phyloP scores from a whole-genome alignment of 2,797 vertebrate species.

The Phoebastria nigripes region DNA sequence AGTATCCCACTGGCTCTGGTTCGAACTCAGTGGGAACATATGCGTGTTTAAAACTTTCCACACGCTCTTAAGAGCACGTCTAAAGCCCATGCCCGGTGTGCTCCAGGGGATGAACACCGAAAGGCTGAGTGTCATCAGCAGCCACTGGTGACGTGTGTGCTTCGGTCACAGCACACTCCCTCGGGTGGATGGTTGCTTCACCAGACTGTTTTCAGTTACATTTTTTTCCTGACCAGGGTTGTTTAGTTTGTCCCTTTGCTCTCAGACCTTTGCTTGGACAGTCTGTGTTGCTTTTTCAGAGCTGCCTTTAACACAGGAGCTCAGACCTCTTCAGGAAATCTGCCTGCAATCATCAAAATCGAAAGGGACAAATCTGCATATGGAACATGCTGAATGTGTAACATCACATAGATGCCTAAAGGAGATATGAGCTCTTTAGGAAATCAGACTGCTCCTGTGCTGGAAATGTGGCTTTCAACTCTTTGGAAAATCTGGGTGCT shows the following conservation, averaged over 20 bases:
- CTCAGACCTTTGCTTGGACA: not conserved
- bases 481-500: not conserved
- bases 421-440: not conserved
- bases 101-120: not conserved
- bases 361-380: not conserved
- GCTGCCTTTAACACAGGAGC: not conserved
- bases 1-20: not conserved
- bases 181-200: not conserved
- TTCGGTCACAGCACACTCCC: not conserved
- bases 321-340: not conserved
- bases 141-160: not conserved
- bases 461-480: not conserved
- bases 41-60: not conserved
- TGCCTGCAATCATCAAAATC: not conserved
- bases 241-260: not conserved
- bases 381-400: not conserved
- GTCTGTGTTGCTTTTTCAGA: not conserved
- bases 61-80: fast-evolving
- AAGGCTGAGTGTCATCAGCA: not conserved
- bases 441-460: not conserved
- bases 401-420: fast-evolving
- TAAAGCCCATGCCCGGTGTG: not conserved
- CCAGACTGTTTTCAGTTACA: not conserved
- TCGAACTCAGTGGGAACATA: not conserved
- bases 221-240: not conserved